Conservation (phyloP, 2,113 vertebrate genomes). For the Paedocypris sp. region DNA sequence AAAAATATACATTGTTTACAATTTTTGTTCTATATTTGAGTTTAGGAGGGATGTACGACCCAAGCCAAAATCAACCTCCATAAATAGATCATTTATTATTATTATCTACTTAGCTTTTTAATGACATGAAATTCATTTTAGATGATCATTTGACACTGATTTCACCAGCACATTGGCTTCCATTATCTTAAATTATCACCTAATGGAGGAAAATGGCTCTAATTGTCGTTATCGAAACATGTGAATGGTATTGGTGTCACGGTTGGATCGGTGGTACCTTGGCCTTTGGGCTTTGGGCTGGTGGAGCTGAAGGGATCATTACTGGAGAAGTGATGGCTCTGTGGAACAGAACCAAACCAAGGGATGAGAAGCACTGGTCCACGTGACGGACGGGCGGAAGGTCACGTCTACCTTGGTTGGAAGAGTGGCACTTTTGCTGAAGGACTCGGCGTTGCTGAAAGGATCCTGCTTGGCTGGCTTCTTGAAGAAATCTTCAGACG, state of each 20-base stretch:
- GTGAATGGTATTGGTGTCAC: not conserved
- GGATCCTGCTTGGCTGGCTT: slow-evolving; percentile 80
- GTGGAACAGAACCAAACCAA: slow-evolving; percentile 21
- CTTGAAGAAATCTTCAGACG: slow-evolving; percentile 87
- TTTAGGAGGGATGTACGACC: too few species aligned
- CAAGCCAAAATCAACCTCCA: too few species aligned
- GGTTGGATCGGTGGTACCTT: slow-evolving; percentile 76
- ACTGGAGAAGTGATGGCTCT: slow-evolving; percentile 75
- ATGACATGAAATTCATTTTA: too few species aligned
- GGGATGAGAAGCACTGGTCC: not conserved
- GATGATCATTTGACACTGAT: too few species aligned
- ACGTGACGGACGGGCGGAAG: not conserved
- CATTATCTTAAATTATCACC: too few species aligned
- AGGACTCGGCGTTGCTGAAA: slow-evolving; percentile 77
- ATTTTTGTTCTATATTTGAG: too few species aligned
- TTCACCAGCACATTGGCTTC: too few species aligned
- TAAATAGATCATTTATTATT: too few species aligned
- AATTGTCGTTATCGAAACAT: too few species aligned
- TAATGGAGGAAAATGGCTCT: too few species aligned
- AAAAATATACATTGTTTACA: too few species aligned
- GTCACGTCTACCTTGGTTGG: slow-evolving; percentile 67
- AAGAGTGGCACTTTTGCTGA: slow-evolving; percentile 75
- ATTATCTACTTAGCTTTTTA: too few species aligned
- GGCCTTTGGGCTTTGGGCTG: slow-evolving; percentile 73
- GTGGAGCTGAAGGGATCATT: slow-evolving; percentile 78